Conservation (phyloP, 2,113 vertebrate species). For the Otus sunia region DNA sequence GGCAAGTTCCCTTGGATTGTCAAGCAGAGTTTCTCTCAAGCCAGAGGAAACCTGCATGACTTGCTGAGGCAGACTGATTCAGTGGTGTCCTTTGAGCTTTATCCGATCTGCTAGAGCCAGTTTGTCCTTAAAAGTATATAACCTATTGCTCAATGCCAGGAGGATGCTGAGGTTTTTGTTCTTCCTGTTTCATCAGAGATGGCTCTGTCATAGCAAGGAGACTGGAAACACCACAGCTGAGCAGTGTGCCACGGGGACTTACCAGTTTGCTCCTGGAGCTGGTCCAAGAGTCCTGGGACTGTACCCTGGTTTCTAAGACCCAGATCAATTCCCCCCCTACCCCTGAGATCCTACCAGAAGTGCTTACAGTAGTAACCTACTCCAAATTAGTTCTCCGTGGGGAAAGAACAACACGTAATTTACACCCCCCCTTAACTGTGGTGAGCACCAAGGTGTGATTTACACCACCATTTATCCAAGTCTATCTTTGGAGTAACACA, state of each 20-base stretch:
- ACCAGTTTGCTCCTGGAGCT: background rate
- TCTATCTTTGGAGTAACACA: background rate
- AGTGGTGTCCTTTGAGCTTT: background rate
- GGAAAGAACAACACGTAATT: background rate
- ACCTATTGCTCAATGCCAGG: background rate
- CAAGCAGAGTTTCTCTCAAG: background rate
- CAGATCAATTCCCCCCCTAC: rapidly evolving
- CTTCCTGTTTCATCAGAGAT: background rate
- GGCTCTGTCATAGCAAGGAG: background rate
- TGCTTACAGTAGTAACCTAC: background rate
- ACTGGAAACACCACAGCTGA: background rate
- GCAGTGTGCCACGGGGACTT: background rate
- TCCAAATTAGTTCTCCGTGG: background rate
- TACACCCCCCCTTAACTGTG: no score
- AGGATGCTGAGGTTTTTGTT: background rate
- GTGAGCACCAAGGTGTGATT: background rate
- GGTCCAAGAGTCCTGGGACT: background rate
- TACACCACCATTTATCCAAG: background rate
- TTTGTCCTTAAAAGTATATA: background rate
- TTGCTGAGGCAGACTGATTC: background rate
- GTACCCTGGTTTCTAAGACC: background rate
- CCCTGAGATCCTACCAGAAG: background rate
- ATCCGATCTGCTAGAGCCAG: background rate
- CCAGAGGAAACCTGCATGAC: background rate
- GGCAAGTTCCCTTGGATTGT: background rate